A percentile compares a stretch with the other conserved stretches of the same genome.
Conservation (phyloP, 2,113 vertebrate species). For the Myotis davidii region DNA sequence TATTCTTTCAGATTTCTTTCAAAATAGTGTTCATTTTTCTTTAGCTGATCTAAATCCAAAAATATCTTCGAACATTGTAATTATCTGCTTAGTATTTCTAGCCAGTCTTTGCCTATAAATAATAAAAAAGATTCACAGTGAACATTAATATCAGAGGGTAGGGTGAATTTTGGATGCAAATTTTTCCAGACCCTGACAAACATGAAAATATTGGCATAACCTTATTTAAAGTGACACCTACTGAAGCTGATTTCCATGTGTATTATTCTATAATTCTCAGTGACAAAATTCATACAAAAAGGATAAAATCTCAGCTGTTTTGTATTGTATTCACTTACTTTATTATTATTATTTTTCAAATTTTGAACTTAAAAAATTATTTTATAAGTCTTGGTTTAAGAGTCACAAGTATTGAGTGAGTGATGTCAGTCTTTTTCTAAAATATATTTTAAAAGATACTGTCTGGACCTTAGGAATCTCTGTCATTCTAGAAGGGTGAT, state of each 20-base stretch:
- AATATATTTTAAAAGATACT: neutral
- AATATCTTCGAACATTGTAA: neutral
- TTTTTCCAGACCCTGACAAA: neutral
- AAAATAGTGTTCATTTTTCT: conserved; percentile 22
- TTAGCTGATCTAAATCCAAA: neutral
- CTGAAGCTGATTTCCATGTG: neutral
- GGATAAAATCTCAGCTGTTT: neutral
- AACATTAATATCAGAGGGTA: neutral
- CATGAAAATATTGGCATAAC: neutral
- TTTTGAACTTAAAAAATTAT: neutral
- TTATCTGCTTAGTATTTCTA: neutral
- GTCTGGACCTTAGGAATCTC: neutral
- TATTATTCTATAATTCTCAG: neutral
- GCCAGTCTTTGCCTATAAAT: neutral
- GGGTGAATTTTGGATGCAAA: neutral
- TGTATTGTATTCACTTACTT: neutral
- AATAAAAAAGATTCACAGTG: neutral
- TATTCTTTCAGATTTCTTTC: neutral
- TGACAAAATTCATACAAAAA: neutral
- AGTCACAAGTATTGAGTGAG: neutral
- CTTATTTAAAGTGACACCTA: neutral
- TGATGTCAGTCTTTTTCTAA: neutral
- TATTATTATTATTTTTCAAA: conserved; percentile 9
- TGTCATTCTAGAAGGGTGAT: neutral
- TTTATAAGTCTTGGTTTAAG: neutral